Base-by-base conservation (phyloP, 2,888 invertebrate genomes). In the Micoletzkya japonica region DNA sequence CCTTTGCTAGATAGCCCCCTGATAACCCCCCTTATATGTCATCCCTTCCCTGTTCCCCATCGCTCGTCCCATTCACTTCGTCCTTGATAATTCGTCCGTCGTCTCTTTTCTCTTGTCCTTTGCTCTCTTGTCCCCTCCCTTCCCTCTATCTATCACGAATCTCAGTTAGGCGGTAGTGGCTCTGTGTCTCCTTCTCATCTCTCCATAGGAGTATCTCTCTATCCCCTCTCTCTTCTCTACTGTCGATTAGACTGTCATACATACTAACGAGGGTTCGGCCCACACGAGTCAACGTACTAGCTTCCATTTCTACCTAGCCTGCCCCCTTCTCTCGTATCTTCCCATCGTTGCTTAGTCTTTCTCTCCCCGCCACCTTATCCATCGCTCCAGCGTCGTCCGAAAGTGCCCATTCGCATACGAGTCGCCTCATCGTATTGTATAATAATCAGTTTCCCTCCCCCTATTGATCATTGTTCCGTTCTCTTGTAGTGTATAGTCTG, bases 1-100 rank as follows among this genome's bases (percentile, higher is more conserved):
- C 77, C 30, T 77, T 75, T 50, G 75, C 64, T 37, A 34, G 64
- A 52, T 66, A 66, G 60, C 32, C 7, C 32, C 57, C 17, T 26
- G 7, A 10, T 10, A 39, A 1, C 26, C 39, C 14, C 39, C 37
- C 20, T 57, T 34, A 30, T 32, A 28, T n/a, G 4, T 32, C 26
- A 39, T 58, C 39, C 39, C 30, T 36, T 58, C 58, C 24, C 58
- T 34, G 26, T 30, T 54, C 59, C 39, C 59, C 26, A 17, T 34
- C 34, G n/a, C 17, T 2, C 32, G 36, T 6, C n/a, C 36, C 50
- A 20, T 39, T 7, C 17, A 39, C 39, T 7, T 39, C 39, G 7
- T 17, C 39, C 39, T 10, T 39, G 39, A n/a, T 39, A 39, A 39
- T 39, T 39, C 59, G 7, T 39, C 59, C 59, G 44, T 59, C 39